These are phyloP conservation scores for Atta cephalotes DNA, from an alignment of 1,140 invertebrate species.

Conservation along the genomic window DNA sequence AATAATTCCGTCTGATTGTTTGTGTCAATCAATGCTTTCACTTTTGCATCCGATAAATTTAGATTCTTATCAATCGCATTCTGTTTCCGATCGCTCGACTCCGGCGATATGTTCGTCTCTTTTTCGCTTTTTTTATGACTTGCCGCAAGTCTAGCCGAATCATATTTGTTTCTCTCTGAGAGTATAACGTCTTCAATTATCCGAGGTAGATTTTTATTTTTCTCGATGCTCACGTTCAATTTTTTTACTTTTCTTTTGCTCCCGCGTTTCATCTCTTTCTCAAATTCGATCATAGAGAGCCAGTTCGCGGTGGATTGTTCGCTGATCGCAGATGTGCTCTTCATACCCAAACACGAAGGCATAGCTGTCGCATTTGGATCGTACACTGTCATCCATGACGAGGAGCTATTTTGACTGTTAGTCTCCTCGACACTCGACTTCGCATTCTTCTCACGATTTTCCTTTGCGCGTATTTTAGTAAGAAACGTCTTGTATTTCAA, in stretches of 20 bases:
- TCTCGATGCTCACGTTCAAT: constrained; percentile 67
- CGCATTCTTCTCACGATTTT: no score
- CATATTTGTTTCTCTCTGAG: background rate
- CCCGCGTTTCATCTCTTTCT: constrained; percentile 72
- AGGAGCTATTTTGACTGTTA: background rate
- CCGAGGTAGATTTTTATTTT: background rate
- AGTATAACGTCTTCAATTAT: background rate
- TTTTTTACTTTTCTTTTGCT: constrained; percentile 69
- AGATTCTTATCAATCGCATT: background rate
- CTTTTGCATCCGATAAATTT: background rate
- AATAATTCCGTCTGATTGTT: background rate
- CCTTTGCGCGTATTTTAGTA: background rate
- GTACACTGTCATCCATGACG: background rate
- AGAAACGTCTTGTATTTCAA: constrained; percentile 39
- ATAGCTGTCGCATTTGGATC: background rate
- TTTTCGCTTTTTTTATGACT: background rate
- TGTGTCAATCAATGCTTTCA: background rate
- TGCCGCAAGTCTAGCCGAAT: background rate
- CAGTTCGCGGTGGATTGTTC: constrained; percentile 54
- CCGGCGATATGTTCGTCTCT: no score
- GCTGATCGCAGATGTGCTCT: background rate
- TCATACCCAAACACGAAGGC: background rate
- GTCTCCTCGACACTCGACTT: background rate
- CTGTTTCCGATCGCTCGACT: background rate
- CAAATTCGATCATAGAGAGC: constrained; percentile 69